Conservation (phyloP, 2,888 invertebrate genomes). For the Drosophila mettleri region DNA sequence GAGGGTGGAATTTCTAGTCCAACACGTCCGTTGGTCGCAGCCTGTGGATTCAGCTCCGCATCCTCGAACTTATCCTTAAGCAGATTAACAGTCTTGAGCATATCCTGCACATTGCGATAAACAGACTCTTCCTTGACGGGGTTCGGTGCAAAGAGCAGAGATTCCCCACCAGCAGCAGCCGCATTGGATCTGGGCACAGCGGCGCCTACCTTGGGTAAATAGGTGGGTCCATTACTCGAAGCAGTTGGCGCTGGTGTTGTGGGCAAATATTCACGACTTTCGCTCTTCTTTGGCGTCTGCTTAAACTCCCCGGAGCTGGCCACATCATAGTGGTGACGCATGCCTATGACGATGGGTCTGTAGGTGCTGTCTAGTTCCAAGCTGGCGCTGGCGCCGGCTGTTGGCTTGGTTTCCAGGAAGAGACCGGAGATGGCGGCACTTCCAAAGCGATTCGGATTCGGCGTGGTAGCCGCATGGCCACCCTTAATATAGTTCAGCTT, state of each 20-base stretch:
- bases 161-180: slow-evolving; percentile 66
- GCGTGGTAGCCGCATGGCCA: slow-evolving; percentile 66
- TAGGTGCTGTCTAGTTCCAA: slow-evolving; percentile 64
- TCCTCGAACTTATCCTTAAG: slow-evolving; percentile 86
- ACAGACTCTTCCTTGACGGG: slow-evolving; percentile 83
- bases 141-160: slow-evolving; percentile 75
- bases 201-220: slow-evolving; percentile 73
- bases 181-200: slow-evolving; percentile 55
- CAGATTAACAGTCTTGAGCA: slow-evolving; percentile 89
- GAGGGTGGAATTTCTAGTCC: slow-evolving; percentile 90
- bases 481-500: slow-evolving; percentile 74
- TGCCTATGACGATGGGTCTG: slow-evolving; percentile 75
- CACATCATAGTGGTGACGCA: slow-evolving; percentile 74
- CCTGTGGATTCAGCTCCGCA: slow-evolving; percentile 84
- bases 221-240: slow-evolving; percentile 81
- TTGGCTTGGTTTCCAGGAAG: slow-evolving; percentile 66
- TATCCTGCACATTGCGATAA: slow-evolving; percentile 89
- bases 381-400: slow-evolving; percentile 47
- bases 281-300: slow-evolving; percentile 47
- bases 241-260: slow-evolving; percentile 66
- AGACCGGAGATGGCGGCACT: slow-evolving; percentile 53
- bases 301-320: slow-evolving; percentile 64
- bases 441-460: slow-evolving; percentile 74
- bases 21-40: slow-evolving; percentile 85
- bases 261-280: slow-evolving; percentile 62